Base-by-base conservation (phyloP, 1,140 invertebrate genomes). In the Dinoponera quadriceps region DNA sequence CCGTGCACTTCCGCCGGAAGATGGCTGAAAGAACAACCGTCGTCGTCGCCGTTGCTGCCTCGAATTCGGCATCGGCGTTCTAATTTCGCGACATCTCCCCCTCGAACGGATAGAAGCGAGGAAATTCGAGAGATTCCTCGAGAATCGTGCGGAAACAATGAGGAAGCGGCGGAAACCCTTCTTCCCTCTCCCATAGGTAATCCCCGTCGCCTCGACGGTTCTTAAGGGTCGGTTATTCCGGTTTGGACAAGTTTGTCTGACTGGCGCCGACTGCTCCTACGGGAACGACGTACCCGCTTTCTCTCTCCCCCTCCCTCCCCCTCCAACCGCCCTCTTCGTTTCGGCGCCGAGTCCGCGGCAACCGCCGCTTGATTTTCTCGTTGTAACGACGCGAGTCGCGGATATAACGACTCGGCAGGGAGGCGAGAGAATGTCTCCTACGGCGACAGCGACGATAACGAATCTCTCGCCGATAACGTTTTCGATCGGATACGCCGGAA, bases 141-240 rank as follows among this genome's bases (percentile, higher is more conserved):
- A 65, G 75, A 80, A 80, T 80, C 75, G 38, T 65, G 51, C 59
- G 51, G 59, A 78, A 78, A 83, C 62, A 78, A 83, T 60, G 60
- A 83, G 44, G 18, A 78, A 68, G 18, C 29, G 38, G 22, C 22
- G 73, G 20, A 55, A 78, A 33, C 11, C 51, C 38, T 59, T 49
- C 60, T 16, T 59, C 25, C 49, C 22, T 16, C 48, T 18, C 62
- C 25, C 73, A 51, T 33, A 71, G 65, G 66, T 84, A 84, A 72
- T 84, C 66, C 68, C 66, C 49, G 60, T 82, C 83, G 66, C 68
- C 83, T 84, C 59, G 77, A 82, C 77, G 77, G 78, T 82, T 84
- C 83, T 84, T 84, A 84, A 84, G 83, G 83, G 83, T 82, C 77
- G 78, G 77, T 84, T 82, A 84, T 84, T 84, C 78, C 83, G 65